Base-by-base conservation (phyloP, 2,888 invertebrate genomes). In the Thecophora atra region DNA sequence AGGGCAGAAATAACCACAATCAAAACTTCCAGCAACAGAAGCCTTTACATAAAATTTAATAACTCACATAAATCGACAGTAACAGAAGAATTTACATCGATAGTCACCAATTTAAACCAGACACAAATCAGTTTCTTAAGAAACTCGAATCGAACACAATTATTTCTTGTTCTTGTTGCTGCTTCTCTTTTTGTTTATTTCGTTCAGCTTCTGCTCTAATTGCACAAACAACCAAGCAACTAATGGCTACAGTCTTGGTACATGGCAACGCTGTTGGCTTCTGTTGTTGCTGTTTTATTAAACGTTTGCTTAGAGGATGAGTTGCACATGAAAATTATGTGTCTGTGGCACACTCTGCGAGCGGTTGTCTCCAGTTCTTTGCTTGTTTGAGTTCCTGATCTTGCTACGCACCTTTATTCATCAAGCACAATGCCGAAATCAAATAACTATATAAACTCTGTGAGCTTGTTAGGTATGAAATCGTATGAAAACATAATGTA, bases 161-260 rank as follows among this genome's bases (percentile, higher is more conserved):
- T 51, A 51, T 51, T 65, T 24, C 21, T n/a, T n/a, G n/a, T n/a
- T n/a, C 19, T 13, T 21, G 44, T n/a, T 19, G 28, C 51, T 26
- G 19, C 17, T 51, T n/a, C 7, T 51, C 26, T 24, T 28, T 26
- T 26, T 65, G 44, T 47, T 64, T 42, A 5, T n/a, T 24, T 51
- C 19, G 37, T 11, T 47, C 62, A 67, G 62, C 30, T 52, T 68
- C 51, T 37, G 30, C 37, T 30, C 65, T 70, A 64, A 69, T 70
- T 72, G 72, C 65, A 19, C 65, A 21, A 70, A 42, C 72, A 72
- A 70, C 64, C 69, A 64, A 58, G 69, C 65, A 47, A 65, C 69
- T 72, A 72, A 69, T 72, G 69, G 56, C 64, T 51, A 72, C 51
- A 28, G 30, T 66, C 52, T 28, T 7, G n/a, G 52, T 24, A 51